Evolutionary conservation across 2,888 invertebrate genomes (phyloP).

Genomic region (Agrotis exclamationis): DNA sequence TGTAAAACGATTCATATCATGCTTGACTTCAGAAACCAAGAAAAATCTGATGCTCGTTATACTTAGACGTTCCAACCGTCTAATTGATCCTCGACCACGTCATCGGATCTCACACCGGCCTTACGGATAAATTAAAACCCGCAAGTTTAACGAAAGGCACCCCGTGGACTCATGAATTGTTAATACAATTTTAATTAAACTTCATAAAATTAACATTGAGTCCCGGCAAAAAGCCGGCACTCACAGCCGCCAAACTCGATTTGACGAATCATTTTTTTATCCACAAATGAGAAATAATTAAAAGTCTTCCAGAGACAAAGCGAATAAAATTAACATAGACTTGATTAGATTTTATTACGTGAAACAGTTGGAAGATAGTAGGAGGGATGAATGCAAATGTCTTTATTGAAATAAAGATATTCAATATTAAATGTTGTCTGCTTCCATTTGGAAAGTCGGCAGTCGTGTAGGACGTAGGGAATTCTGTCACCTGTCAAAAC

Average conservation of each 20-base stretch:
- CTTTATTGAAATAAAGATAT: conserved; percentile 44
- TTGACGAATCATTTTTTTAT: conserved; percentile 66
- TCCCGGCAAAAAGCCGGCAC: conserved; percentile 57
- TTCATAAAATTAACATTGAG: conserved; percentile 75
- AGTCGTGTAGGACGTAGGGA: conserved; percentile 33
- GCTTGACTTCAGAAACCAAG: conserved; percentile 29
- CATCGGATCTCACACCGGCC: conserved; percentile 56
- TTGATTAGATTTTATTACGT: conserved; percentile 58
- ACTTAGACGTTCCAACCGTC: conserved; percentile 48
- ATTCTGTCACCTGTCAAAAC: conserved; percentile 51
- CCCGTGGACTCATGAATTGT: conserved; percentile 81
- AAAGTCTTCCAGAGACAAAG: conserved; percentile 47
- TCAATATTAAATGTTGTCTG: conserved; percentile 34
- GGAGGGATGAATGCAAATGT: conserved; percentile 39
- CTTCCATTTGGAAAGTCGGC: conserved; percentile 43
- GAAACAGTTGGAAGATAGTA: conserved; percentile 5
- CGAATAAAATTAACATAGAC: conserved; percentile 49
- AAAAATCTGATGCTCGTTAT: conserved; percentile 47
- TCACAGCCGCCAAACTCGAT: conserved; percentile 59
- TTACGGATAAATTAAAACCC: conserved; percentile 59
- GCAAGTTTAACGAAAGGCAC: conserved; percentile 69
- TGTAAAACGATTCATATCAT: conserved; percentile 24
- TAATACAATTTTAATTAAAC: conserved; percentile 81
- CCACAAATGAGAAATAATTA: conserved; percentile 56
- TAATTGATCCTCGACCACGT: conserved; percentile 57